Evolutionary conservation across 2,113 vertebrate species (phyloP).

Genomic region (Poeciliopsis occidentalis): DNA sequence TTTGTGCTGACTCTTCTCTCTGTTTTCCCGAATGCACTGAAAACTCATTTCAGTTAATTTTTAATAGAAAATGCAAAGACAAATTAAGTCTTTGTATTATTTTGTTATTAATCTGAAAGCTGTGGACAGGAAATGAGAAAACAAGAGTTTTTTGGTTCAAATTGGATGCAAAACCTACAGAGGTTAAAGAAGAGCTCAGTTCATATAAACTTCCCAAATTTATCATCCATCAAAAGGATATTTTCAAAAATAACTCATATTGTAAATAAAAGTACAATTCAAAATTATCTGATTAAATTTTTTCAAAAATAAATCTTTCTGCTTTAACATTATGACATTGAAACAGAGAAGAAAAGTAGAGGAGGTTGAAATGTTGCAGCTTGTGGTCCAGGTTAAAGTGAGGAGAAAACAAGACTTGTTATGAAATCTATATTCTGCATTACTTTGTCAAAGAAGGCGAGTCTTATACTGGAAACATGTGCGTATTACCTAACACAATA

Average conservation of each 20-base stretch:
- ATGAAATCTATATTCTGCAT: conserved; percentile 21
- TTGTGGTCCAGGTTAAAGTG: background rate
- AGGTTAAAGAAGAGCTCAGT: background rate
- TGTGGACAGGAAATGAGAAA: conserved; percentile 1
- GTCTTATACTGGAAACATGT: conserved; percentile 47
- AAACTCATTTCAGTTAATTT: background rate
- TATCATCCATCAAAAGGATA: background rate
- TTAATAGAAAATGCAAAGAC: background rate
- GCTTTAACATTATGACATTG: too few relatives aligned
- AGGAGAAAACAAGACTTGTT: background rate
- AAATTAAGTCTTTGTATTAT: conserved; percentile 9
- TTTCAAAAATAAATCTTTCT: background rate
- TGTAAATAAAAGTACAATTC: background rate
- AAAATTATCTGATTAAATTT: background rate
- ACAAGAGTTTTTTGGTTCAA: background rate
- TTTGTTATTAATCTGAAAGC: background rate
- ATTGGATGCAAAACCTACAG: background rate
- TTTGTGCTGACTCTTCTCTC: conserved; percentile 26
- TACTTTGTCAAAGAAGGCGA: conserved; percentile 14
- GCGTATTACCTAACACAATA: conserved; percentile 10
- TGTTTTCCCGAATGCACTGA: background rate
- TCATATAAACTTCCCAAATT: background rate
- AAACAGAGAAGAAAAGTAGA: too few relatives aligned
- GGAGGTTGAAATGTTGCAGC: too few relatives aligned
- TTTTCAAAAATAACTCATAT: background rate